Conservation (phyloP, 2,797 vertebrate genomes). For the Carapus acus region DNA sequence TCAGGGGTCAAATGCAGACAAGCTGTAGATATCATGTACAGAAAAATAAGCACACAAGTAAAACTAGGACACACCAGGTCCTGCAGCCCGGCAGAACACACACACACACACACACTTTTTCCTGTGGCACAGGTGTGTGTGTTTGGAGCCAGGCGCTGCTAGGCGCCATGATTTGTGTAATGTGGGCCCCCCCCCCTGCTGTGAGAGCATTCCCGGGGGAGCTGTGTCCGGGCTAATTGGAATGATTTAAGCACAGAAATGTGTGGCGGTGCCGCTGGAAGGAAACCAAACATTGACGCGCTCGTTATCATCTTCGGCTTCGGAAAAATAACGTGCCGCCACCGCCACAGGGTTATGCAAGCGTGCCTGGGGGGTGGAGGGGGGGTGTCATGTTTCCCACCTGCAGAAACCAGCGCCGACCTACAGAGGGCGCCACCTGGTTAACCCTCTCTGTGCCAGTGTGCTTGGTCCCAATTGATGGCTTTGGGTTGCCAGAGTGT, state of each 20-base stretch:
- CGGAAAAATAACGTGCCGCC: constrained; percentile 49
- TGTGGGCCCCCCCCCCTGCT: constrained; percentile 55
- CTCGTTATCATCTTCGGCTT: constrained; percentile 53
- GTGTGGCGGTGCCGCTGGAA: constrained; percentile 41
- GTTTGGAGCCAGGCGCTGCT: constrained; percentile 48
- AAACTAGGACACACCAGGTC: no score
- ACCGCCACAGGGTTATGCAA: constrained; percentile 40
- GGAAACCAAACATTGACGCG: constrained; percentile 58
- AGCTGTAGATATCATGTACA: no score
- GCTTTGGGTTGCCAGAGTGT: no score
- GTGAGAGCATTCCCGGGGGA: constrained; percentile 59
- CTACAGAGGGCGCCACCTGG: no score
- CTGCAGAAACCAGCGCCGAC: no score
- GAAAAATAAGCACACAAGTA: no score
- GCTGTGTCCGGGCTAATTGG: constrained; percentile 65
- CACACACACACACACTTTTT: no score
- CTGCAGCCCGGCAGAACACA: no score
- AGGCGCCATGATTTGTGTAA: constrained; percentile 61
- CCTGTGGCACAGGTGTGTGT: no score
- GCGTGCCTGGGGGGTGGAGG: constrained; percentile 35
- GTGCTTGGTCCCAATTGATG: no score
- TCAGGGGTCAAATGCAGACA: no score
- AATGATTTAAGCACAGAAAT: constrained; percentile 62
- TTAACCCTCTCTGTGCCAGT: no score
- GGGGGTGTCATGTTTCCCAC: constrained; percentile 2